Base-by-base conservation (phyloP, 2,888 invertebrate genomes). In the Drosophila falleni region DNA sequence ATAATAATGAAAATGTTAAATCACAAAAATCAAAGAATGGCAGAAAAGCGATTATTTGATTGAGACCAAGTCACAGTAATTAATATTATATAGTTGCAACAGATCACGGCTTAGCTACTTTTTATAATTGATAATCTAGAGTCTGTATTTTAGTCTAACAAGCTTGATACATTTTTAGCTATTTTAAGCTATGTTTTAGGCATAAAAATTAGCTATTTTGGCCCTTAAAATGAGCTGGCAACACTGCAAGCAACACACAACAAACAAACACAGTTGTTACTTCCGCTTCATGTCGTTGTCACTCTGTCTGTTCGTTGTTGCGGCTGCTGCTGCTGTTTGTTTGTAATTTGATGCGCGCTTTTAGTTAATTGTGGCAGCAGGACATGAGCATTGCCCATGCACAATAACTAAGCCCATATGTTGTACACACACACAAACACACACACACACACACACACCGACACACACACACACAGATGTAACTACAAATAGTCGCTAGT, bases 331-430 rank as follows among this genome's bases (percentile, higher is more conserved):
- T 44, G 49, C 65, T 81, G 72, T 80, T 81, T 77, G 82, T 82
- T 84, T 82, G 85, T 87, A 87, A 87, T 87, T 82, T 87, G 87
- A 86, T 87, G 86, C 87, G 87, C 87, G 86, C 87, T 82, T 87
- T 86, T 86, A 86, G 86, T 86, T 86, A 86, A 86, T 86, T 86
- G 86, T 86, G 88, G 85, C 86, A 85, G 82, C 85, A 86, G 81
- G 81, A 86, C 87, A 87, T 87, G 81, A 80, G 68, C 72, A 81
- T 75, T 77, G 75, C 69, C 84, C 63, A 72, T 75, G 81, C 68
- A 73, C 87, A 72, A 77, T 83, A 86, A 86, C 79, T 86, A 87
- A 83, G 68, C 83, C 76, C 69, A 80, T 63, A 60, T 78, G 74
- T 62, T 71, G 64, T 56, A 46, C 50, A 47, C 64, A 49, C 3